Evolutionary conservation across 2,797 vertebrate species (phyloP).

Genomic region (Parambassis ranga): DNA sequence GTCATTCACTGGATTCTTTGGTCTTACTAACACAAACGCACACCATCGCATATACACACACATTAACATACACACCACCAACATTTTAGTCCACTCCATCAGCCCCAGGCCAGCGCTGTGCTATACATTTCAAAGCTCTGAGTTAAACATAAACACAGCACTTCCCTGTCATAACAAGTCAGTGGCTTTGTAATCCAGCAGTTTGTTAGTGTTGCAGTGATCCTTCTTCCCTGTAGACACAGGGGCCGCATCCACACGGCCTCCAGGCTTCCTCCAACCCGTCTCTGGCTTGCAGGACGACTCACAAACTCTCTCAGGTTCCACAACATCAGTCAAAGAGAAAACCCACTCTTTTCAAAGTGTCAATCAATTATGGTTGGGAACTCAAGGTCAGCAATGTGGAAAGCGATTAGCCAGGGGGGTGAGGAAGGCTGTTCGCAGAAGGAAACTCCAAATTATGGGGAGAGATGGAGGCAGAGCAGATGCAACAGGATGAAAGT

Average conservation of each 20-base stretch:
- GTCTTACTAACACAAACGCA: constrained; percentile 15
- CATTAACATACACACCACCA: constrained; percentile 29
- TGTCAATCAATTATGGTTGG: constrained; percentile 32
- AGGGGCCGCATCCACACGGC: constrained; percentile 46
- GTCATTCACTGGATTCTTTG: constrained; percentile 16
- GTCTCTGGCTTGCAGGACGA: constrained; percentile 24
- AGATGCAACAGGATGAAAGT: background rate
- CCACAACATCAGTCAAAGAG: constrained; percentile 37
- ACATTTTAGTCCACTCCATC: constrained; percentile 49
- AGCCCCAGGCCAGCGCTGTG: constrained; percentile 52
- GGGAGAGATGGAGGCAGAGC: background rate
- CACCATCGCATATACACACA: constrained; percentile 4
- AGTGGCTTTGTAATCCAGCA: constrained; percentile 56
- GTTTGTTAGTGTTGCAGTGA: constrained; percentile 73
- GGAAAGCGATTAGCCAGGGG: constrained; percentile 36
- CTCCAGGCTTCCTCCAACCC: constrained; percentile 63
- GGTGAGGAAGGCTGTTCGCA: constrained; percentile 9
- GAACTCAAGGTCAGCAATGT: constrained; percentile 35
- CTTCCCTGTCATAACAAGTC: constrained; percentile 80
- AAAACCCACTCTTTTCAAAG: constrained; percentile 29
- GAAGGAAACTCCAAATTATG: constrained; percentile 6
- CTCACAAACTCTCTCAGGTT: constrained; percentile 44
- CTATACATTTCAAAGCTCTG: constrained; percentile 77
- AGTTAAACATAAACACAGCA: constrained; percentile 74
- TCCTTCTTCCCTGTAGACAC: constrained; percentile 64